Evolutionary conservation across 2,888 invertebrate genomes (phyloP), one percentile per base, ranked within the genome.

Genomic region (Platycheirus albimanus): DNA sequence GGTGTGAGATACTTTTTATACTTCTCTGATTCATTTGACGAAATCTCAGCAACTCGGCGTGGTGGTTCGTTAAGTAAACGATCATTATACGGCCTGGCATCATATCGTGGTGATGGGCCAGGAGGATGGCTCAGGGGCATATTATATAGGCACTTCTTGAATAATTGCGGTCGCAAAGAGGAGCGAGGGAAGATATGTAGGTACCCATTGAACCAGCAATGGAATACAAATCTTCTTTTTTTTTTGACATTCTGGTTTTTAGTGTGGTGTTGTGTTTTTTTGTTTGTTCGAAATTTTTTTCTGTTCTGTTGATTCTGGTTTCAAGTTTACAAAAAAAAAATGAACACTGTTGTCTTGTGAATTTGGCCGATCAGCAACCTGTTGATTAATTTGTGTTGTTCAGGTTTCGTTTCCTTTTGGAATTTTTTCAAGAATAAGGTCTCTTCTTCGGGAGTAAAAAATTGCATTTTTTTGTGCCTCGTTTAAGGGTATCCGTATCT

Each of bases 331-430:
- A 33, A 2, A 33, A 33, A 33, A 33, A 33, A 33, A 33, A 33
- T 33, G 6, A 24, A 24, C 6, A 4, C 24, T 24, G 41, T 56
- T 43, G 61, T 45, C 47, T 54, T 72, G 49, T 69, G 64, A 78
- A 78, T 67, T 78, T 52, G 63, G 66, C 45, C 54, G 83, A 63
- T 83, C 83, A 83, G 72, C 83, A 83, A 83, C 83, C 83, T 83
- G 83, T 83, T 83, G 83, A 83, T 78, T 83, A 83, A 83, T 83
- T 78, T 78, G 30, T 33, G 58, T 24, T 58, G 58, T 83, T 83
- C 78, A 78, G 77, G 83, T 83, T 78, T 83, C 69, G 74, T 78
- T 83, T 78, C 83, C 78, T 69, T 61, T 74, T 49, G 78, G 71
- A 71, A 71, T 81, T 71, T 19, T 74, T 56, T 36, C 17, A 7